These are phyloP conservation scores for Melitaea athalia DNA, from an alignment of 2,888 invertebrate genomes.

Conservation along the genomic window DNA sequence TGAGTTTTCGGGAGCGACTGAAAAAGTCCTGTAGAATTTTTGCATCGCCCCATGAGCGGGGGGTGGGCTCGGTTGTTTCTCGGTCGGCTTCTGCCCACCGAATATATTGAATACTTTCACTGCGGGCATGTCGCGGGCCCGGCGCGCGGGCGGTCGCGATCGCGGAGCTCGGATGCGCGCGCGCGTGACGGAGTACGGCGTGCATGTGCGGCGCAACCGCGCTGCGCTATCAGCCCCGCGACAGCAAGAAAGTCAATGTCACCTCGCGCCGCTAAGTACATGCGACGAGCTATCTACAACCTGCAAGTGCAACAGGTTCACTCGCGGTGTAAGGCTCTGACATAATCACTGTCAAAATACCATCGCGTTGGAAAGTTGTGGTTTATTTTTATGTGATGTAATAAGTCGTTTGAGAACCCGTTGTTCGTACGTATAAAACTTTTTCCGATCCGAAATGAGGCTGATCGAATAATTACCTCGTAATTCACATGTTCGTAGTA, in stretches of 20 bases:
- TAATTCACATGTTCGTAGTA: slow-evolving; percentile 36
- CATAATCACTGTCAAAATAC: slow-evolving; percentile 11
- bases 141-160: slow-evolving; percentile 69
- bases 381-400: slow-evolving; percentile 23
- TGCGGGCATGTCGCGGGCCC: slow-evolving; percentile 80
- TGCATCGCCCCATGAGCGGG: slow-evolving; percentile 70
- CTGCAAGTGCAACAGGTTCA: slow-evolving; percentile 11
- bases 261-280: slow-evolving; percentile 53
- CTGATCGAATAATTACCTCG: slow-evolving; percentile 21
- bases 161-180: slow-evolving; percentile 75
- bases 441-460: slow-evolving; percentile 9
- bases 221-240: slow-evolving; percentile 60
- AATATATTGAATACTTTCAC: slow-evolving; percentile 82
- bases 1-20: slow-evolving; percentile 68
- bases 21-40: slow-evolving; percentile 80
- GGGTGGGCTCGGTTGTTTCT: slow-evolving; percentile 65
- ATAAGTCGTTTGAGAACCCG: slow-evolving; percentile 12
- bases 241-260: slow-evolving; percentile 80
- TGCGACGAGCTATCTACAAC: slow-evolving; percentile 6
- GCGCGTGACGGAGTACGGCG: slow-evolving; percentile 74
- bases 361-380: slow-evolving; percentile 25
- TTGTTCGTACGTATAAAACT: not conserved
- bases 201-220: slow-evolving; percentile 63
- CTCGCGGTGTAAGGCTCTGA: slow-evolving; percentile 9
- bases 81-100: slow-evolving; percentile 79